Evolutionary conservation across 2,797 vertebrate species (phyloP).

Genomic region (Pseudochirops corinnae): DNA sequence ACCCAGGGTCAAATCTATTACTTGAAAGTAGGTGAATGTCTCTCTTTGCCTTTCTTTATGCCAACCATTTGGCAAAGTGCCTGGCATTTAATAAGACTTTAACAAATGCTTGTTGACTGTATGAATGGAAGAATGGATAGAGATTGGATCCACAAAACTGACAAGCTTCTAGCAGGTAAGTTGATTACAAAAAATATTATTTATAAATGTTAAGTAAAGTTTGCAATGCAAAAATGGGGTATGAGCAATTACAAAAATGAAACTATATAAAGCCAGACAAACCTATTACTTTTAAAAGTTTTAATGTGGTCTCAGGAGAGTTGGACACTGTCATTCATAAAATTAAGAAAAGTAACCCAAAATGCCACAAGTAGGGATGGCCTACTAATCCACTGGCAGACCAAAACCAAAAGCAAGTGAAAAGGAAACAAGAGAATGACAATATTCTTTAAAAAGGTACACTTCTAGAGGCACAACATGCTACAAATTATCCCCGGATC

Average conservation of each 20-base stretch:
- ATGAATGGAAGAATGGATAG: background rate
- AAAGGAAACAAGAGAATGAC: background rate
- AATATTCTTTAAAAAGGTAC: background rate
- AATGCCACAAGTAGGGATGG: background rate
- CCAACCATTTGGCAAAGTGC: constrained; percentile 15
- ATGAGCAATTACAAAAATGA: background rate
- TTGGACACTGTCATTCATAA: background rate
- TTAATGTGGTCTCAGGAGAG: background rate
- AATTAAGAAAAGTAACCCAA: background rate
- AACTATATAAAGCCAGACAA: background rate
- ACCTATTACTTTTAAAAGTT: background rate
- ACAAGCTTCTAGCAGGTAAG: background rate
- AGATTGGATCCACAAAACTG: background rate
- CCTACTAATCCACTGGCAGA: background rate
- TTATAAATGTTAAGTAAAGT: background rate
- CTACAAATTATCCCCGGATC: background rate
- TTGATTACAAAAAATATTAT: background rate
- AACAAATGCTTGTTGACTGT: background rate
- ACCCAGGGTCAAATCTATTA: background rate
- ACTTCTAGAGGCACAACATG: background rate
- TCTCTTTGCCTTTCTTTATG: background rate
- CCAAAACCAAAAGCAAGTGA: background rate
- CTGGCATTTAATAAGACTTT: background rate
- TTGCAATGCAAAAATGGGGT: background rate
- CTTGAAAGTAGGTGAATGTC: background rate